Evolutionary conservation across 2,113 vertebrate genomes (phyloP), one percentile per base, ranked within the genome.

Genomic region (Orycteropus afer): DNA sequence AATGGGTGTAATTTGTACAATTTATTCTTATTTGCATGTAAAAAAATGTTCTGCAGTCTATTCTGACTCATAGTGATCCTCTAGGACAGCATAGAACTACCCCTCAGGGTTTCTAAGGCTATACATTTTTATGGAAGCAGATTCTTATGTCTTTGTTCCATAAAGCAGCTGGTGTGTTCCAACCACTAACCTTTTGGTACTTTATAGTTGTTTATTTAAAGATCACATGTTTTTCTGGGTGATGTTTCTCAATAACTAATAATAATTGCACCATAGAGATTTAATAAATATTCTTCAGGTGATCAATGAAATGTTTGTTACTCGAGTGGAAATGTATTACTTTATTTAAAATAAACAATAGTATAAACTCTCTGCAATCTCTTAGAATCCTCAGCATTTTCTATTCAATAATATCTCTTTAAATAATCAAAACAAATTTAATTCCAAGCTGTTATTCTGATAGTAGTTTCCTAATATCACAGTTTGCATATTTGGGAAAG

Each of bases 401-500:
- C 37, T 88, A 25, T 92, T 74, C 84, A 9, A 77, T 86, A 59
- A 63, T 7, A 55, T 77, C 0, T 93, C 95, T 18, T 47, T 34
- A 63, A 34, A 87, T n/a, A 25, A 6, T 14, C 3, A 49, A 15
- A 95, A 37, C n/a, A 93, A 94, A 61, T 94, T 93, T 83, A 78
- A 95, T 95, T 73, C 0, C 11, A 77, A 74, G 10, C 14, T 87
- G 84, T 69, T 42, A 86, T 15, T 84, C 14, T 47, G 34, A 71
- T 80, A 85, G 34, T 20, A 90, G 7, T 94, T 73, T 91, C 96
- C 65, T 89, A 97, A 79, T 94, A 90, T 73, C 25, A 65, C 73
- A 93, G 49, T 90, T 47, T 93, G 12, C 17, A 67, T 95, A 18
- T 67, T 97, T 86, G 49, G 47, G 23, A 89, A 87, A 59, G 37